Percentiles rank a stretch among this genome's conserved stretches.
Evolutionary conservation across 2,113 vertebrate genomes (phyloP).

Genomic region (Tauraco erythrolophus): DNA sequence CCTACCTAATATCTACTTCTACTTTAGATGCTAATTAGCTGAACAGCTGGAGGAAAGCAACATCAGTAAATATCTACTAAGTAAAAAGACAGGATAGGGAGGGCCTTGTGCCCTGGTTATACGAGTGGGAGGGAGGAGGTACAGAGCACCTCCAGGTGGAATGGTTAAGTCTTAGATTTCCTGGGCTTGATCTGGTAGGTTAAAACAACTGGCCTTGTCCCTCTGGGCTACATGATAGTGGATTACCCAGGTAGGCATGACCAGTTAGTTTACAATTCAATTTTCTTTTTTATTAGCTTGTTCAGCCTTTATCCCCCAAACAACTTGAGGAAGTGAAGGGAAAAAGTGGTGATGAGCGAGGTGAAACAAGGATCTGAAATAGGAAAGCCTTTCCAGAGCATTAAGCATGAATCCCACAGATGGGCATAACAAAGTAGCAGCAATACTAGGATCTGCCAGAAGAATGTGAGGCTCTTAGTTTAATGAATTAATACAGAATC

Average conservation of each 20-base stretch:
- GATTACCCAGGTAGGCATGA: background rate
- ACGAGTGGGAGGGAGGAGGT: background rate
- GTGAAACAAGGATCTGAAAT: background rate
- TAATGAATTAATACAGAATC: background rate
- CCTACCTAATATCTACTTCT: background rate
- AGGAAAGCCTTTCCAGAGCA: background rate
- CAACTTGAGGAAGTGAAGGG: background rate
- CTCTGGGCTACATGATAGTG: background rate
- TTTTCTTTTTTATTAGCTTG: background rate
- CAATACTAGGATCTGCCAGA: background rate
- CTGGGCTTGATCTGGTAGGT: background rate
- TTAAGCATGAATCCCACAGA: background rate
- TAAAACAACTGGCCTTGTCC: background rate
- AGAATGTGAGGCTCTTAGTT: background rate
- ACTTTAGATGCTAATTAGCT: background rate
- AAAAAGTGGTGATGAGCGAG: background rate
- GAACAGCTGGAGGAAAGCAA: background rate
- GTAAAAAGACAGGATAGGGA: background rate
- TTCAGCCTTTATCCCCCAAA: background rate
- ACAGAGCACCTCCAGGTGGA: background rate
- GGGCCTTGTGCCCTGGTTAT: background rate
- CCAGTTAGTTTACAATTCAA: background rate
- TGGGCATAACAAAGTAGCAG: background rate
- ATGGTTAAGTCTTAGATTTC: background rate
- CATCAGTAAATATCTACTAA: background rate